These are phyloP conservation scores for Litoditis marina DNA, from an alignment of 2,888 invertebrate species.

Conservation along the genomic window DNA sequence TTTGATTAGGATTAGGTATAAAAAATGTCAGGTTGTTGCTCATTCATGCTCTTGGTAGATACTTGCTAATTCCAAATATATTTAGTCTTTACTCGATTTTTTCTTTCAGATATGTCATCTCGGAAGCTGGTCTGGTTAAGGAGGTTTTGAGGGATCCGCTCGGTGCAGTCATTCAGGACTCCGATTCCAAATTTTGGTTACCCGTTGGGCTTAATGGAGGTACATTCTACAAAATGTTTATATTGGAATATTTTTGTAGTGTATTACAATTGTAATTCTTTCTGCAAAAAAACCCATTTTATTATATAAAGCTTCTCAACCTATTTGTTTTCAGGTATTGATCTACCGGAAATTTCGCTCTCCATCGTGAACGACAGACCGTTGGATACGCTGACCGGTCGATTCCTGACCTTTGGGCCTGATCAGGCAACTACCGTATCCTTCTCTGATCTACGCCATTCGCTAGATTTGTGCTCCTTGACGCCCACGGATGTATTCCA, in stretches of 20 bases:
- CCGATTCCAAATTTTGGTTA: slow-evolving; percentile 12
- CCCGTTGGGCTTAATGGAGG: slow-evolving; percentile 35
- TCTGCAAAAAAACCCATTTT: neutral
- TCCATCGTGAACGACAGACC: slow-evolving; percentile 28
- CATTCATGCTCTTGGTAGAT: too few relatives aligned
- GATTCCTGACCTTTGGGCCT: slow-evolving; percentile 31
- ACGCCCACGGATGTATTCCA: neutral
- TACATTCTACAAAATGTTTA: too few relatives aligned
- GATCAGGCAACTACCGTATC: slow-evolving; percentile 10
- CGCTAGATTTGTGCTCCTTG: slow-evolving; percentile 22
- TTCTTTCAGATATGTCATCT: slow-evolving; percentile 15
- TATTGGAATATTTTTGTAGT: too few relatives aligned
- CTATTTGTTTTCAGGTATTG: slow-evolving; percentile 20
- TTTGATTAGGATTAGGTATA: too few relatives aligned
- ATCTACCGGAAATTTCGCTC: slow-evolving; percentile 25
- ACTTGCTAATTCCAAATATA: too few relatives aligned
- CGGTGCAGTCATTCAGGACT: slow-evolving; percentile 15
- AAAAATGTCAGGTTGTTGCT: too few relatives aligned
- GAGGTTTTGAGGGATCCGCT: slow-evolving; percentile 15
- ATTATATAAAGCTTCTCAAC: neutral
- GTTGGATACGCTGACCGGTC: slow-evolving; percentile 25
- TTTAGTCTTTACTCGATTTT: too few relatives aligned
- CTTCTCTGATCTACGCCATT: slow-evolving; percentile 16
- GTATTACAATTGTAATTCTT: too few relatives aligned
- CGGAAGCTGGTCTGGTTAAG: slow-evolving; percentile 14